Evolutionary conservation across 2,888 invertebrate species (phyloP).

Genomic region (Salticus scenicus): DNA sequence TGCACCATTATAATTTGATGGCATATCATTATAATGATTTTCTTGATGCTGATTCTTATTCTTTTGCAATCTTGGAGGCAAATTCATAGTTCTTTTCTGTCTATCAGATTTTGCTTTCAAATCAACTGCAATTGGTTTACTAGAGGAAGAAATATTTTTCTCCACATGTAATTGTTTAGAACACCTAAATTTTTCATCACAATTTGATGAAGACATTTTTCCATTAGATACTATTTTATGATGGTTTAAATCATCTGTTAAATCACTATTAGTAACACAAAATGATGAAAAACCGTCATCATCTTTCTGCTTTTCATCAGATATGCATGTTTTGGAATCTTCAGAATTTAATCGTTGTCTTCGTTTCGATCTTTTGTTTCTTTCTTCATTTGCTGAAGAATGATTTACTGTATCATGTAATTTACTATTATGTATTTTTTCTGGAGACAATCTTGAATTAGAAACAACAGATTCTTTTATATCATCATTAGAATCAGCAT

Average conservation of each 20-base stretch:
- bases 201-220: background rate
- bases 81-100: slow-evolving; percentile 32
- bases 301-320: too few species aligned
- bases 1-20: background rate
- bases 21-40: background rate
- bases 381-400: background rate
- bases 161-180: too few species aligned
- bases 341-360: background rate
- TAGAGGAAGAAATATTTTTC: background rate
- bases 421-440: background rate
- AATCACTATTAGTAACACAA: too few species aligned
- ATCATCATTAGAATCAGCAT: background rate
- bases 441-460: background rate
- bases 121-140: background rate
- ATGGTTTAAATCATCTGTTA: background rate
- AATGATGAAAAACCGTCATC: too few species aligned
- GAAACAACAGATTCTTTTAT: background rate
- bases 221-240: background rate
- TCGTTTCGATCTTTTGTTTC: background rate
- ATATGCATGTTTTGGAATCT: too few species aligned
- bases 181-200: too few species aligned
- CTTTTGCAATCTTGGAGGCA: slow-evolving; percentile 62
- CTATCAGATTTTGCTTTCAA: slow-evolving; percentile 16
- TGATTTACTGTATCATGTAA: background rate
- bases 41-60: slow-evolving; percentile 21